Evolutionary conservation across 2,888 invertebrate genomes (phyloP).

Genomic region (Julus scanicus): DNA sequence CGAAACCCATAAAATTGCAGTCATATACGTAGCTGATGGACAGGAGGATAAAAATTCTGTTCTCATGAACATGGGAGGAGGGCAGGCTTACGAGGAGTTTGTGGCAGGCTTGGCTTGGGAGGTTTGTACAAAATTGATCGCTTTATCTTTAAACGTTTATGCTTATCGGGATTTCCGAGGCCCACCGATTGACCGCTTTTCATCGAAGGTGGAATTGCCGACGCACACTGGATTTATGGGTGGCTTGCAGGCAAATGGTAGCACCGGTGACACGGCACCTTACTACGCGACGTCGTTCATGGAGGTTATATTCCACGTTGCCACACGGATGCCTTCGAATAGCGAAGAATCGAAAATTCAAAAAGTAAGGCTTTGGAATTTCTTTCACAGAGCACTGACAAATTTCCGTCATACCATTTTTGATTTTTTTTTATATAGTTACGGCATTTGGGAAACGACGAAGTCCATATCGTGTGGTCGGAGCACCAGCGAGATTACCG

Average conservation of each 20-base stretch:
- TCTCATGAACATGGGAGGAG: constrained; percentile 88
- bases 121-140: constrained; percentile 65
- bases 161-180: not conserved
- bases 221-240: constrained; percentile 79
- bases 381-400: constrained; percentile 44
- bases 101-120: constrained; percentile 77
- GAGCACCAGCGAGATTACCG: constrained; percentile 96
- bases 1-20: constrained; percentile 95
- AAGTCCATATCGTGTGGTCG: constrained; percentile 99
- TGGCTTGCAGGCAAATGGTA: constrained; percentile 68
- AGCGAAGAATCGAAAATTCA: constrained; percentile 86
- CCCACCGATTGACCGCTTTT: not conserved
- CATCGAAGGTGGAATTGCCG: constrained; percentile 81
- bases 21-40: constrained; percentile 97
- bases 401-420: not conserved
- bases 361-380: constrained; percentile 71
- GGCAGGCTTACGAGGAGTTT: constrained; percentile 85
- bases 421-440: constrained; percentile 71
- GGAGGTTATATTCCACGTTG: constrained; percentile 97
- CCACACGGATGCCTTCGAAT: constrained; percentile 95
- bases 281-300: constrained; percentile 93
- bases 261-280: constrained; percentile 90
- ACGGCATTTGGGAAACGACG: constrained; percentile 96
- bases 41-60: constrained; percentile 98
- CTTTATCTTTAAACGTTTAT: not conserved